These are phyloP conservation scores for Zophobas atratus DNA, from an alignment of 1,140 invertebrate genomes.

Conservation along the genomic window DNA sequence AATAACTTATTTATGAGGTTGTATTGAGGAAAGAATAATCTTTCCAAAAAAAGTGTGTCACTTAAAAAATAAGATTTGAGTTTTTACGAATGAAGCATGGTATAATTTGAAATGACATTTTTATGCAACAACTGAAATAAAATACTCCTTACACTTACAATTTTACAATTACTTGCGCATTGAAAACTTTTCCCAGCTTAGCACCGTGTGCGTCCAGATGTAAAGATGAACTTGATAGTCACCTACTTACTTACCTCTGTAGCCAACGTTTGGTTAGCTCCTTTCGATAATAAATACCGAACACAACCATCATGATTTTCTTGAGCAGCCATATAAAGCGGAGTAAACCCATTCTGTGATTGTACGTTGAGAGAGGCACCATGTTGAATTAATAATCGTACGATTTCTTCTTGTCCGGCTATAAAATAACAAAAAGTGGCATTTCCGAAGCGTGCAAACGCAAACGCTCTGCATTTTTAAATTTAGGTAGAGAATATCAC, in stretches of 20 bases:
- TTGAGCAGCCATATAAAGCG: conserved; percentile 99
- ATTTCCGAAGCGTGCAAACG: background rate
- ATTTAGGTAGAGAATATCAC: conserved; percentile 11
- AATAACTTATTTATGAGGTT: no score
- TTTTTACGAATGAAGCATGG: no score
- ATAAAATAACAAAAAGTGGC: conserved; percentile 58
- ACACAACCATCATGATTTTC: conserved; percentile 98
- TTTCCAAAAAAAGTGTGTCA: no score
- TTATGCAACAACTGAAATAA: no score
- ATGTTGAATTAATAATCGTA: conserved; percentile 89
- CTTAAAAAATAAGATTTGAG: no score
- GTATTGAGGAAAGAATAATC: no score
- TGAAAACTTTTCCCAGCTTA: no score
- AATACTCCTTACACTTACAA: no score
- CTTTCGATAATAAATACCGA: conserved; percentile 91
- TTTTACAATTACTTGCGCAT: no score
- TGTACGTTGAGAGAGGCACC: conserved; percentile 97
- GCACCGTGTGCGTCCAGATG: background rate
- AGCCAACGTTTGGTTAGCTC: conserved; percentile 96
- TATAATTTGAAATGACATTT: no score
- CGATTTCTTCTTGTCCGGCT: conserved; percentile 96
- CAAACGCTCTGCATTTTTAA: conserved; percentile 7
- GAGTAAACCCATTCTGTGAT: conserved; percentile 97
- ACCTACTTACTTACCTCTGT: conserved; percentile 84
- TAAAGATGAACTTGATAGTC: background rate